phyloP scores from a whole-genome alignment of 1,140 invertebrate genomes.

The Micrasema minimum region DNA sequence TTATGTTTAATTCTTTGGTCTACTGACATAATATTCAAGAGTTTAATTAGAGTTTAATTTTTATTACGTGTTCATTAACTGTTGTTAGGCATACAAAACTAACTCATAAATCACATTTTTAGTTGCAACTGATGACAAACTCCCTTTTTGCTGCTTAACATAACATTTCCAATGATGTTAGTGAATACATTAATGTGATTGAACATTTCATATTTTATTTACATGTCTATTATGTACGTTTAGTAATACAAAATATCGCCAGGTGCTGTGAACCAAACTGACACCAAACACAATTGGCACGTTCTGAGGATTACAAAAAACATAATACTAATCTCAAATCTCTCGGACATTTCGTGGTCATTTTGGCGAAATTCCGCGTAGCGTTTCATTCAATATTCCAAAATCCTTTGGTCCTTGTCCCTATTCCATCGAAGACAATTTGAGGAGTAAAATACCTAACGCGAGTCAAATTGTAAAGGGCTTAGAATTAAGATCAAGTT shows the following conservation, averaged over 20 bases:
- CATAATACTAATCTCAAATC: neutral
- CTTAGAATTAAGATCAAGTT: conserved; percentile 51
- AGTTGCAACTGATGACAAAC: no score
- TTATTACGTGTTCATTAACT: no score
- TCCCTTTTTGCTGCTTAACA: no score
- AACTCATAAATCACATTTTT: no score
- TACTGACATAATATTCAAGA: no score
- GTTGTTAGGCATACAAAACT: no score
- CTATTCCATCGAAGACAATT: conserved; percentile 1
- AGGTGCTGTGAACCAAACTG: conserved; percentile 1
- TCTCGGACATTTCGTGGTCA: conserved; percentile 12
- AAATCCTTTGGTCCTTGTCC: neutral
- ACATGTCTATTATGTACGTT: no score
- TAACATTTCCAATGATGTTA: no score
- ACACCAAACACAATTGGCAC: conserved; percentile 1
- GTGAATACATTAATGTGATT: no score
- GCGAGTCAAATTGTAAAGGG: conserved; percentile 49
- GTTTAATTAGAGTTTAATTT: no score
- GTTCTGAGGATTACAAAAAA: neutral
- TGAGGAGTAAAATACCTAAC: conserved; percentile 31
- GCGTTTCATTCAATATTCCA: neutral
- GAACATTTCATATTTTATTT: no score
- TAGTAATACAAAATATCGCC: neutral
- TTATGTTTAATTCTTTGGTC: no score
- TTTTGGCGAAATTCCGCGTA: conserved; percentile 6